Evolutionary conservation across 2,113 vertebrate genomes (phyloP), one percentile per base, ranked within the genome.

Genomic region (Eolophus roseicapilla): DNA sequence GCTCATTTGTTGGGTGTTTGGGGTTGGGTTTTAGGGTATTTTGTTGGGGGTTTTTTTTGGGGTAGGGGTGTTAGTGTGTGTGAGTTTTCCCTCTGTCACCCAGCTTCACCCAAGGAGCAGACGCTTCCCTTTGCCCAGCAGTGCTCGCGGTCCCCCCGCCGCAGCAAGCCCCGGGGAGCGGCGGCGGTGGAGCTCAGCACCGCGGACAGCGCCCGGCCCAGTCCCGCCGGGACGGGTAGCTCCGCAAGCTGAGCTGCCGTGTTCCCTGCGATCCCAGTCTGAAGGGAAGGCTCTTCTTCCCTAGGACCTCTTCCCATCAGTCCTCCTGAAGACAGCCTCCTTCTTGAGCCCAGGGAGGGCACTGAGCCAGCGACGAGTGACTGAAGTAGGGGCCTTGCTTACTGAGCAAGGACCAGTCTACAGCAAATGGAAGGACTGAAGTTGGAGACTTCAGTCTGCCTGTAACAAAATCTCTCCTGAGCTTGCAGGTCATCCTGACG

Each of bases 101-200:
- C 21, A 6, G 2, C 47, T 24, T 47, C 7, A 1, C 29, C 39
- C 46, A 25, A 27, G 83, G 37, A 29, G n/a, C 62, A 3, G 47
- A 11, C 19, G 0, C 17, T 3, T 53, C 18, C 18, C 41, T 1
- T 1, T 2, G 3, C 4, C 12, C 18, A 5, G 6, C 11, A 27
- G 11, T 6, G 29, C 19, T n/a, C 67, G 24, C 5, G 15, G 11
- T 17, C 25, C 23, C 39, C 17, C 31, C 4, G 4, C 29, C 53
- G 9, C 27, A 4, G 41, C 13, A 19, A 52, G 55, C 17, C 37
- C 28, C 4, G 17, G 16, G 17, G 10, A 35, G 67, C 7, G 35
- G 75, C 5, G 33, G 69, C 6, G n/a, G 63, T 13, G 12, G 37
- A 7, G 21, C 87, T 94, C 91, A 95, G 96, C 46, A 94, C 94